A percentile compares a stretch with the other conserved stretches of the same genome.
phyloP scores from a whole-genome alignment of 1,140 invertebrate species.

The Diachasma alloeum region DNA sequence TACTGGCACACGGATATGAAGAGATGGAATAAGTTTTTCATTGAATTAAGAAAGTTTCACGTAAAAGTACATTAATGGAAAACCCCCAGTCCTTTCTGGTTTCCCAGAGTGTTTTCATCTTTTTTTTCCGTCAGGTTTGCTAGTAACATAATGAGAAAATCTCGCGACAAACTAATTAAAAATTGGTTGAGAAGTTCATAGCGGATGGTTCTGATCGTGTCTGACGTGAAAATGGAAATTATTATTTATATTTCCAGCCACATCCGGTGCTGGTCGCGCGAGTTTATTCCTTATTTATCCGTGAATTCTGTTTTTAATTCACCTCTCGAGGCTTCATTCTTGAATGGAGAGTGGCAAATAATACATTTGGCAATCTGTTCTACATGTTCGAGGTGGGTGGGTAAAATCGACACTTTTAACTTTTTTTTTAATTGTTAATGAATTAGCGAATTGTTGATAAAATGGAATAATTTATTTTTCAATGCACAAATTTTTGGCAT shows the following conservation, averaged over 20 bases:
- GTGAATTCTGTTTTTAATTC: neutral
- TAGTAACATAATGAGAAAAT: neutral
- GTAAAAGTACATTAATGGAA: constrained; percentile 20
- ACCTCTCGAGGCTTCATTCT: neutral
- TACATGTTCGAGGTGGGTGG: too few relatives aligned
- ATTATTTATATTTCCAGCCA: neutral
- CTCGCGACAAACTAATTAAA: constrained; percentile 21
- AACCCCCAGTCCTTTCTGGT: neutral
- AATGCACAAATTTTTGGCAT: too few relatives aligned
- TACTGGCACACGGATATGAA: constrained; percentile 1
- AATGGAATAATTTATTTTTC: too few relatives aligned
- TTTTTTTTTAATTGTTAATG: too few relatives aligned
- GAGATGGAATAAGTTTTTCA: constrained; percentile 23
- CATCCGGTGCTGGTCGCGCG: neutral
- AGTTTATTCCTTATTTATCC: neutral
- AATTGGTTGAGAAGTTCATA: constrained; percentile 8
- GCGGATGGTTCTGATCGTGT: neutral
- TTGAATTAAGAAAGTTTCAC: constrained; percentile 25
- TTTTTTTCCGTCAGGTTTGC: neutral
- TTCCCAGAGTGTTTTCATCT: neutral
- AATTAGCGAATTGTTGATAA: too few relatives aligned
- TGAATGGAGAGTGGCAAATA: too few relatives aligned
- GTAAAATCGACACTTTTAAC: too few relatives aligned
- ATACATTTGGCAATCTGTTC: too few relatives aligned
- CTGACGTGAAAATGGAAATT: neutral